Conservation (phyloP, 2,888 invertebrate species). For the Deilephila elpenor region DNA sequence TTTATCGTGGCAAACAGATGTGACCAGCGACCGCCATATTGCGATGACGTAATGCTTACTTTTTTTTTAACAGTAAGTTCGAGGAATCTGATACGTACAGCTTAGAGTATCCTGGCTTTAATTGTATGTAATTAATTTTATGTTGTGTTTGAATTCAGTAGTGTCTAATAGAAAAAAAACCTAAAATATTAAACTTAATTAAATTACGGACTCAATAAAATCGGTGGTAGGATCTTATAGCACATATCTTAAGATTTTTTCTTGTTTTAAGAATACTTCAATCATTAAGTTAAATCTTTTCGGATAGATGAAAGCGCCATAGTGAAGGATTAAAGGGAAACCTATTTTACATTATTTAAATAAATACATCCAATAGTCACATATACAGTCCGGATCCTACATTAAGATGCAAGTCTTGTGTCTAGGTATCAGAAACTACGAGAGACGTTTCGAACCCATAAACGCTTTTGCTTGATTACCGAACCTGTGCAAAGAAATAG, state of each 20-base stretch:
- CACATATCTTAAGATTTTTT: too few relatives aligned
- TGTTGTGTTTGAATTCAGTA: neutral
- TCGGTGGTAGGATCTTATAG: too few relatives aligned
- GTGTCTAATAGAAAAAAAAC: too few relatives aligned
- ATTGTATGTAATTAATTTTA: neutral
- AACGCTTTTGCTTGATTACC: neutral
- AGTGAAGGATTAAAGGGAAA: neutral
- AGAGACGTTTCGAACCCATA: neutral
- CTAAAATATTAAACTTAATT: too few relatives aligned
- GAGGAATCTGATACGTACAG: constrained; percentile 3
- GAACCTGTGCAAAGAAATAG: too few relatives aligned
- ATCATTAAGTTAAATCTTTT: too few relatives aligned
- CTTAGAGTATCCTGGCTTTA: neutral
- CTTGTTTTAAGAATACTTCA: too few relatives aligned
- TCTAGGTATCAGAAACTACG: neutral
- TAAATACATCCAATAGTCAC: neutral
- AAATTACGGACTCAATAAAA: too few relatives aligned
- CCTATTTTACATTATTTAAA: neutral
- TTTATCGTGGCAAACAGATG: constrained; percentile 47
- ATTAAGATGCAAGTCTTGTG: neutral
- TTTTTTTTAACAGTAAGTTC: constrained; percentile 33
- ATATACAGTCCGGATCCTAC: neutral
- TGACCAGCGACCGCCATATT: constrained; percentile 39
- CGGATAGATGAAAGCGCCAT: too few relatives aligned
- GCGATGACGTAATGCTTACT: constrained; percentile 38